Conservation (phyloP, 2,113 vertebrate species). For the Tragelaphus strepsiceros region DNA sequence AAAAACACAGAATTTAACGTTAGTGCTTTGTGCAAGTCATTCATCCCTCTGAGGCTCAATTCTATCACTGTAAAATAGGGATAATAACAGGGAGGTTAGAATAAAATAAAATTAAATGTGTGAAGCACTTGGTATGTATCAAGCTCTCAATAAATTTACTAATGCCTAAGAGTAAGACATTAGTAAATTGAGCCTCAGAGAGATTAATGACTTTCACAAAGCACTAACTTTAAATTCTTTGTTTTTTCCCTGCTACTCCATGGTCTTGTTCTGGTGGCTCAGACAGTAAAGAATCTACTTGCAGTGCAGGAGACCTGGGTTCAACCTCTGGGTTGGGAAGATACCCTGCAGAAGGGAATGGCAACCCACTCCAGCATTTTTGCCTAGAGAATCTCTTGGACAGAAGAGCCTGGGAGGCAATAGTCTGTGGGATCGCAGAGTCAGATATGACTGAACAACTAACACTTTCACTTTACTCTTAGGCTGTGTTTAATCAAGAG, state of each 20-base stretch:
- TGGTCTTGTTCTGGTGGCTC: neutral
- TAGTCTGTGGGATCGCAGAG: neutral
- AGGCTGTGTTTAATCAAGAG: neutral
- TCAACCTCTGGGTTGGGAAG: neutral
- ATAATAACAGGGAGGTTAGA: neutral
- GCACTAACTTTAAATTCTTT: neutral
- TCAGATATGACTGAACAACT: neutral
- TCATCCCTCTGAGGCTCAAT: conserved; percentile 2
- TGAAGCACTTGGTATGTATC: neutral
- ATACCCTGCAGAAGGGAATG: neutral
- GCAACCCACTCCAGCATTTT: neutral
- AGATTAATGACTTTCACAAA: conserved; percentile 34
- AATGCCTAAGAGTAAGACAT: neutral
- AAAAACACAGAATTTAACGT: neutral
- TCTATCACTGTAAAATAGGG: neutral
- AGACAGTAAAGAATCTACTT: neutral
- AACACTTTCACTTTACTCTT: neutral
- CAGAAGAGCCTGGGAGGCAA: neutral
- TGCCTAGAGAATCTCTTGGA: neutral
- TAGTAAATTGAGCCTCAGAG: neutral
- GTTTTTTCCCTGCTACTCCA: neutral
- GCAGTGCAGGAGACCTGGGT: neutral
- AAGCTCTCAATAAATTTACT: conserved; percentile 11
- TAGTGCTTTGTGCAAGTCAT: conserved; percentile 10
- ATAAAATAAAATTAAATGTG: conserved; percentile 26